Base-by-base conservation (phyloP, 1,140 invertebrate genomes). In the Heliconius hermathena region DNA sequence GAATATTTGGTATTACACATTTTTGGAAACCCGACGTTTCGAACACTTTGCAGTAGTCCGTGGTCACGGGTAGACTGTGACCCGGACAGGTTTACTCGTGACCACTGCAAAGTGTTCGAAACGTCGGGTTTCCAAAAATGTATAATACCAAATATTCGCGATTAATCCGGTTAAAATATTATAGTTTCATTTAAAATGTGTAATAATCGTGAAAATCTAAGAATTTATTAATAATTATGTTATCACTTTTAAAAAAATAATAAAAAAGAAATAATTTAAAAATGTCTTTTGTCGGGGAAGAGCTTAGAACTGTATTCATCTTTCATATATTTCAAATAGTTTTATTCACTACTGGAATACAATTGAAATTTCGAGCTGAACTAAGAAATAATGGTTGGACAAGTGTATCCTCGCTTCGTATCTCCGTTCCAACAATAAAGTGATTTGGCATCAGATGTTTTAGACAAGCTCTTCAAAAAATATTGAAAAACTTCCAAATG, bases 401-500 rank as follows among this genome's bases (percentile, higher is more conserved):
- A 66, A 66, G 60, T 66, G 60, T 66, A 66, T 66, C 60, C 60
- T 29, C 60, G 60, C 54, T 29, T 29, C 60, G 22, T 29, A 29
- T 29, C 60, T 66, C 60, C 22, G 9, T 66, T 66, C 60, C 60
- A 29, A 66, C 60, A 29, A 52, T 52, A 52, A 66, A 66, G 60
- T 66, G 22, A 29, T 66, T 66, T 29, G 60, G 60, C 60, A 66
- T 66, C 60, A 66, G 60, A 66, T 66, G 60, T 66, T 66, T 29
- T 66, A 66, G 60, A 66, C 60, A 29, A 66, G 60, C 22, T 66
- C 22, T 66, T 66, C 60, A 66, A 66, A 66, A 66, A 66, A 66
- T 66, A 66, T 66, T 66, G 60, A 66, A 66, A 66, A 66, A 66
- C 60, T 66, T 66, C 26, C 60, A 66, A 66, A 66, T 66, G 60